Evolutionary conservation across 2,113 vertebrate genomes (phyloP).

Genomic region (Muntiacus muntjak): DNA sequence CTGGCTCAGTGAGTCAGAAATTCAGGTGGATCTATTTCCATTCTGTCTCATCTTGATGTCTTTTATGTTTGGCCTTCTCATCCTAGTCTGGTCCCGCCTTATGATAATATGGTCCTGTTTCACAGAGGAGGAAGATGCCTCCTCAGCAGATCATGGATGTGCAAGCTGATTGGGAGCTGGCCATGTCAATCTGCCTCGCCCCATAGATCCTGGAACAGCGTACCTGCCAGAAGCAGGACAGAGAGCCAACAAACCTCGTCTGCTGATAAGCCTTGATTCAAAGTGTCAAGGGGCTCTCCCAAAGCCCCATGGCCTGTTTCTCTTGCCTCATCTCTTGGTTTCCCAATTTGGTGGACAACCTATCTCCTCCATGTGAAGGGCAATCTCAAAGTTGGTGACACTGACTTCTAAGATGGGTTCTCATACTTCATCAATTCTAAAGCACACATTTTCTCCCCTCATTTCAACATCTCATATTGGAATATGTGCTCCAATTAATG

Average conservation of each 20-base stretch:
- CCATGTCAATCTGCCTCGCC: background rate
- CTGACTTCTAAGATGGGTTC: background rate
- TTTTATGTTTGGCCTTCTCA: background rate
- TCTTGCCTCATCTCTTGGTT: background rate
- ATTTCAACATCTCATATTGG: background rate
- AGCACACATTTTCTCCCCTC: background rate
- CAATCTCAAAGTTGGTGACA: background rate
- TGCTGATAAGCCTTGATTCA: background rate
- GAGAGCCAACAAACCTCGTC: background rate
- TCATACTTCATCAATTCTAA: background rate
- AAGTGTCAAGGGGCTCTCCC: background rate
- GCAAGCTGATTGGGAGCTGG: background rate
- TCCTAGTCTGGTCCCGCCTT: background rate
- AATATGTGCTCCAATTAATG: background rate
- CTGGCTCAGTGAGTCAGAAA: background rate
- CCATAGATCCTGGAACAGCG: background rate
- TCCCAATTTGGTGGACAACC: background rate
- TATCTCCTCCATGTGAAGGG: background rate
- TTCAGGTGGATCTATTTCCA: background rate
- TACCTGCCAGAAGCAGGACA: background rate
- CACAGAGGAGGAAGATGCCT: background rate
- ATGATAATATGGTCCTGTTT: background rate
- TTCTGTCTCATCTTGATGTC: background rate
- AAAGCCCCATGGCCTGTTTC: background rate
- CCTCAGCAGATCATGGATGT: background rate